These are phyloP conservation scores for Melanostoma mellinum DNA, from an alignment of 2,888 invertebrate species.

Conservation along the genomic window DNA sequence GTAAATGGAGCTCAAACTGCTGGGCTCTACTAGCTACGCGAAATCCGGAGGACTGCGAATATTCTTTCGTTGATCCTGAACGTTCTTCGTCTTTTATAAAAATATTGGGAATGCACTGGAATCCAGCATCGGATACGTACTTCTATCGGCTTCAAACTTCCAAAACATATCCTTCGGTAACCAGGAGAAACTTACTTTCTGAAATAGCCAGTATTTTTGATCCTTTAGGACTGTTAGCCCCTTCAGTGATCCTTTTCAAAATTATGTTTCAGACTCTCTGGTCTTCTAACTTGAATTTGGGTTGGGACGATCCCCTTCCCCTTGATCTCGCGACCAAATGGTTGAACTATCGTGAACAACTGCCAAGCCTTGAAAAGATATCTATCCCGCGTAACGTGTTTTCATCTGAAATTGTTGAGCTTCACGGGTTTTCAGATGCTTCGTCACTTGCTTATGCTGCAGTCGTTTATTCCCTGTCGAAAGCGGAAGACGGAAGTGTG, in stretches of 20 bases:
- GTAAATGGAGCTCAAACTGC: background rate
- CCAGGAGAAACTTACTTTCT: conserved; percentile 36
- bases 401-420: no score
- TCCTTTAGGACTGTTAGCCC: no score
- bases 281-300: background rate
- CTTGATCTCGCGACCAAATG: conserved; percentile 11
- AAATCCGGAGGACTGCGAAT: conserved; percentile 24
- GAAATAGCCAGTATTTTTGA: background rate
- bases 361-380: conserved; percentile 21
- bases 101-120: background rate
- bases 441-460: conserved; percentile 29
- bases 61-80: conserved; percentile 12
- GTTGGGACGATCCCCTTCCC: conserved; percentile 62
- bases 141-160: conserved; percentile 43
- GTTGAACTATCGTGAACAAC: conserved; percentile 12
- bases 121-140: background rate
- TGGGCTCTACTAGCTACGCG: conserved; percentile 37
- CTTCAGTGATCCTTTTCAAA: no score
- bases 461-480: background rate
- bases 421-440: conserved; percentile 44
- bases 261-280: no score
- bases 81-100: background rate
- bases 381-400: conserved; percentile 33
- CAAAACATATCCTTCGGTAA: conserved; percentile 43
- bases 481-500: background rate